Conservation (phyloP, 2,797 vertebrate species). For the Spinibarbus caldwelli region DNA sequence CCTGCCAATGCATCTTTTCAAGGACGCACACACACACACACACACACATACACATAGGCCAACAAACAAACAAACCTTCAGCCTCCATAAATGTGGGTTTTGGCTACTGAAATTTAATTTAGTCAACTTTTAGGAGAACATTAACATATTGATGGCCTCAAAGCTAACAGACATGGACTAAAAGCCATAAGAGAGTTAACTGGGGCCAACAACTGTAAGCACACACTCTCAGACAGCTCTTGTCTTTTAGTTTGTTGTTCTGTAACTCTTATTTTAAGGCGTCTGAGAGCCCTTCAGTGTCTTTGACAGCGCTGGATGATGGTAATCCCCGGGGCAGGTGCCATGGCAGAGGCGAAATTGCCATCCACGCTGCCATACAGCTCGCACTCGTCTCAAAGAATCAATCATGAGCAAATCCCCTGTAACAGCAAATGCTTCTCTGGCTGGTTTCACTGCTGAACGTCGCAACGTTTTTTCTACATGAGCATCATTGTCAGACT, state of each 20-base stretch:
- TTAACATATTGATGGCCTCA: conserved; percentile 30
- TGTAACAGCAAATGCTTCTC: conserved; percentile 9
- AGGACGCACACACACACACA: conserved; percentile 43
- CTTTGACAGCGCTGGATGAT: conserved; percentile 40
- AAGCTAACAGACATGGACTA: not conserved
- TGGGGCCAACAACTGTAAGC: not conserved
- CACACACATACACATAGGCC: too few relatives aligned
- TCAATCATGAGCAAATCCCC: conserved; percentile 40
- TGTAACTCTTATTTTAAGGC: conserved; percentile 16
- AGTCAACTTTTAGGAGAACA: not conserved
- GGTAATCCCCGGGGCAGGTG: conserved; percentile 35
- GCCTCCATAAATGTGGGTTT: conserved; percentile 41
- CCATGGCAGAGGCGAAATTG: conserved; percentile 22
- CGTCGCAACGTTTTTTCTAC: not conserved
- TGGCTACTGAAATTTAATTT: conserved; percentile 21
- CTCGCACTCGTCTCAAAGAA: conserved; percentile 8
- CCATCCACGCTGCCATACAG: not conserved
- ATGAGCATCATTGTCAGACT: not conserved
- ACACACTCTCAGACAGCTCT: not conserved
- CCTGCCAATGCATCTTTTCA: conserved; percentile 54
- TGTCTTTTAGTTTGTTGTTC: not conserved
- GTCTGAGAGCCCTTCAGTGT: conserved; percentile 11
- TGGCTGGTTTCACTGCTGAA: conserved; percentile 23
- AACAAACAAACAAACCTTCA: conserved; percentile 11
- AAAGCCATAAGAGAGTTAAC: not conserved